Evolutionary conservation across 2,113 vertebrate genomes (phyloP), one percentile per base, ranked within the genome.

Genomic region (Dolichallabes microphthalmus): DNA sequence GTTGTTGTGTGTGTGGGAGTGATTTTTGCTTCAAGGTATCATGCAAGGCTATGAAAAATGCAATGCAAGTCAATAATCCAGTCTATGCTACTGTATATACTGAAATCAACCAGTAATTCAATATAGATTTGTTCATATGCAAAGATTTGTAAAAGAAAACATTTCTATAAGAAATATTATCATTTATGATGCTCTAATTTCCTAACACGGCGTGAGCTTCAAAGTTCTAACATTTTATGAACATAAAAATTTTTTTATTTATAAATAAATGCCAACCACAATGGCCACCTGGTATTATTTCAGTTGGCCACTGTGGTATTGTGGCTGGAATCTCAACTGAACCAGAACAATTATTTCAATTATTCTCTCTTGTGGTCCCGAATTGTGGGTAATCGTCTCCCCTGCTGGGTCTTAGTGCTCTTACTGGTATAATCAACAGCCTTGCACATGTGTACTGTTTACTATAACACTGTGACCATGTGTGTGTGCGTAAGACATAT

Each of bases 241-340:
- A 75, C 17, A 27, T n/a, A n/a, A n/a, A n/a, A n/a, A n/a, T n/a
- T n/a, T n/a, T n/a, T 55, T 80, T 66, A 81, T 63, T 81, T 81
- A 8, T 52, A 64, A 82, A 82, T 79, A 79, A 82, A 68, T 53
- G 27, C n/a, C 17, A 30, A 53, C n/a, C 15, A 20, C 30, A 25
- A 25, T 25, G 76, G 13, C 22, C 12, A 4, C 57, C 14, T 0
- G 25, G 35, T 35, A 82, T 82, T 27, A 57, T 55, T 69, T 71
- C 27, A 45, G 7, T 45, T 45, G 45, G 45, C 45, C 45, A 45
- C 45, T 45, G 45, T 45, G 6, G 7, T 45, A 45, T 45, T 45
- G 45, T 45, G 45, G 7, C 45, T 45, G 45, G 45, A 6, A 45
- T 45, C 7, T 45, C 7, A 6, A 8, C 45, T 7, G 45, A 45